Conservation (phyloP, 2,797 vertebrate species). For the Merluccius polli region DNA sequence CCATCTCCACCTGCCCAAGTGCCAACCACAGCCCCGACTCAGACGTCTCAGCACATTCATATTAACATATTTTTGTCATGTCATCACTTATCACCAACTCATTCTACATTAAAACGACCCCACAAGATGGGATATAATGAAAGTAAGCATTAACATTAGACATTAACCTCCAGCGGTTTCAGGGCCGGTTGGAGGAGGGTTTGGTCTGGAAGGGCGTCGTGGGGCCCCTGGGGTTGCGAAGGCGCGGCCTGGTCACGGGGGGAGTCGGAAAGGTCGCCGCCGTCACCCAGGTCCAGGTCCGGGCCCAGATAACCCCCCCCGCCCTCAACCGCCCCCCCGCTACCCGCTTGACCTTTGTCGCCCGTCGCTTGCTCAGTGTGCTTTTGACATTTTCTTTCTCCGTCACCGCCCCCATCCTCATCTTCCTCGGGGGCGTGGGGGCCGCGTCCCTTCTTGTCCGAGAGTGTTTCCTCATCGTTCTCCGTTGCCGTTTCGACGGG, state of each 20-base stretch:
- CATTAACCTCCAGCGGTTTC: constrained; percentile 57
- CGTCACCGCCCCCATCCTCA: constrained; percentile 44
- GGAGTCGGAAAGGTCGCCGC: constrained; percentile 52
- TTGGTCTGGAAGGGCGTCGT: constrained; percentile 38
- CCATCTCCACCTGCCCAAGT: constrained; percentile 67
- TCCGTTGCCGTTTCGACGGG: constrained; percentile 32
- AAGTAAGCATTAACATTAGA: background rate
- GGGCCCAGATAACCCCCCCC: constrained; percentile 17
- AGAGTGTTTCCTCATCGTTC: constrained; percentile 15
- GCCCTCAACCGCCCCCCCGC: constrained; percentile 17
- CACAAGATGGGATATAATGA: background rate
- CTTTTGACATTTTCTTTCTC: constrained; percentile 47
- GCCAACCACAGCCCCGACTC: background rate
- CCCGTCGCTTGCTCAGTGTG: constrained; percentile 40
- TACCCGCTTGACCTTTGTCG: constrained; percentile 36
- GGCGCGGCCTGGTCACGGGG: constrained; percentile 42
- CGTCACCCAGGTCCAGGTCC: constrained; percentile 38
- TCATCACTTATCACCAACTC: background rate
- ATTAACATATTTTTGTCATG: background rate
- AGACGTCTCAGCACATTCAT: background rate
- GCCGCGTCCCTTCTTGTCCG: constrained; percentile 27
- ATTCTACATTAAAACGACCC: background rate
- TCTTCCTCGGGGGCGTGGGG: constrained; percentile 33
- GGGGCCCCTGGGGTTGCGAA: constrained; percentile 35
- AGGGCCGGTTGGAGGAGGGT: constrained; percentile 36